phyloP scores from a whole-genome alignment of 2,113 vertebrate species.

The Grallaria varia region DNA sequence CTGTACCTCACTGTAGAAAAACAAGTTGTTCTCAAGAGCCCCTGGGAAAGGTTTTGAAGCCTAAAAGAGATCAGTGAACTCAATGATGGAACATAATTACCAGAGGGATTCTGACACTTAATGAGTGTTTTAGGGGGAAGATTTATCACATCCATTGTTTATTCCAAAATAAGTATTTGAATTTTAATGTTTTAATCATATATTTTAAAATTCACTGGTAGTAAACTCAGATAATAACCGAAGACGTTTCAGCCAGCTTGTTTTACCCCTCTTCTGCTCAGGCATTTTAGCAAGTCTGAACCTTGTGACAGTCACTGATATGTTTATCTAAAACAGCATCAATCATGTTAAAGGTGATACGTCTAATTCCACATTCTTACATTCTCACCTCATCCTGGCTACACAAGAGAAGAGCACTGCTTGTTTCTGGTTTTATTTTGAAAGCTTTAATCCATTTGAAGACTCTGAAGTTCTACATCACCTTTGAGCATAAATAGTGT shows the following conservation, averaged over 20 bases:
- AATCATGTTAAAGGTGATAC: neutral
- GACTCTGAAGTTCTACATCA: neutral
- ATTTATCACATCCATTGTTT: neutral
- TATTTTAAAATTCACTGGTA: neutral
- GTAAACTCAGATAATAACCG: accelerated
- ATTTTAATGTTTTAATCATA: neutral
- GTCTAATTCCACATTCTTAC: neutral
- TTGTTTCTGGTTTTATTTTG: neutral
- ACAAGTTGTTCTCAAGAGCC: neutral
- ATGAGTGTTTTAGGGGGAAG: neutral
- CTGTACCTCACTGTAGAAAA: neutral
- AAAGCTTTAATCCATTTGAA: neutral
- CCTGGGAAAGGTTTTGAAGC: neutral
- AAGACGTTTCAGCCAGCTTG: neutral
- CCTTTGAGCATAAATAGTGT: neutral
- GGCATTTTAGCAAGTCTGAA: neutral
- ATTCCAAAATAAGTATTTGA: neutral
- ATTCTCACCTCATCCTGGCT: neutral
- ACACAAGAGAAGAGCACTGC: neutral
- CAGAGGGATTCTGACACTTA: neutral
- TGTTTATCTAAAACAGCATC: neutral
- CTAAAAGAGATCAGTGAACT: neutral
- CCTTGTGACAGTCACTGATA: neutral
- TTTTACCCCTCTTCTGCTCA: neutral
- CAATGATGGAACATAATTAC: neutral